Evolutionary conservation across 2,113 vertebrate genomes (phyloP).

Genomic region (Balaenoptera acutorostrata): DNA sequence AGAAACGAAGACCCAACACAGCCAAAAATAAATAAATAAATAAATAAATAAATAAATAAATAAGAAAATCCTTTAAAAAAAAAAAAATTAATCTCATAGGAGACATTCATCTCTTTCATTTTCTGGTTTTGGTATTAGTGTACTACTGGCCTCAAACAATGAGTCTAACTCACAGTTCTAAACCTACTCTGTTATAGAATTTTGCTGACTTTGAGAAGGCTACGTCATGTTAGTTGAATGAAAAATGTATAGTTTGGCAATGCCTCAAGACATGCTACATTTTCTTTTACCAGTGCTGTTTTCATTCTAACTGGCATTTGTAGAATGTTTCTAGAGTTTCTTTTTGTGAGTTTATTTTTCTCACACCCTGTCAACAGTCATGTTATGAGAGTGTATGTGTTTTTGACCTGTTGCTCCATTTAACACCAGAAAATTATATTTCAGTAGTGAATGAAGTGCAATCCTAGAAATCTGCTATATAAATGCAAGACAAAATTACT

Average conservation of each 20-base stretch:
- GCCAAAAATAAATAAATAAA: too few relatives aligned
- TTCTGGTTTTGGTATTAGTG: not conserved
- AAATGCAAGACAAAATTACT: not conserved
- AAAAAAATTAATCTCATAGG: not conserved
- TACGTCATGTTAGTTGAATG: not conserved
- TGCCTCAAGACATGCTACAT: not conserved
- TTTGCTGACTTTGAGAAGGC: not conserved
- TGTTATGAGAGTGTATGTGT: not conserved
- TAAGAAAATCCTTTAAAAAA: too few relatives aligned
- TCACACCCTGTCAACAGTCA: constrained; percentile 22
- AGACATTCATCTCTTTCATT: not conserved
- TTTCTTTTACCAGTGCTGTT: not conserved
- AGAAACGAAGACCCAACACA: too few relatives aligned
- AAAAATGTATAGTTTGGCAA: not conserved
- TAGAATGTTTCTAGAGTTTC: not conserved
- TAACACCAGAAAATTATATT: constrained; percentile 12
- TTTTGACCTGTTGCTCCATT: constrained; percentile 2
- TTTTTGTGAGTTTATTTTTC: constrained; percentile 23
- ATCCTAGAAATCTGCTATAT: not conserved
- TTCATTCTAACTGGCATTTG: constrained; percentile 19
- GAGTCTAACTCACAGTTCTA: not conserved
- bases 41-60: too few relatives aligned
- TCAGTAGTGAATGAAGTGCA: not conserved
- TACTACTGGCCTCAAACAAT: not conserved
- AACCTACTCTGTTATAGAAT: not conserved